Base-by-base conservation (phyloP, 2,888 invertebrate species). In the Dioctria rufipes region DNA sequence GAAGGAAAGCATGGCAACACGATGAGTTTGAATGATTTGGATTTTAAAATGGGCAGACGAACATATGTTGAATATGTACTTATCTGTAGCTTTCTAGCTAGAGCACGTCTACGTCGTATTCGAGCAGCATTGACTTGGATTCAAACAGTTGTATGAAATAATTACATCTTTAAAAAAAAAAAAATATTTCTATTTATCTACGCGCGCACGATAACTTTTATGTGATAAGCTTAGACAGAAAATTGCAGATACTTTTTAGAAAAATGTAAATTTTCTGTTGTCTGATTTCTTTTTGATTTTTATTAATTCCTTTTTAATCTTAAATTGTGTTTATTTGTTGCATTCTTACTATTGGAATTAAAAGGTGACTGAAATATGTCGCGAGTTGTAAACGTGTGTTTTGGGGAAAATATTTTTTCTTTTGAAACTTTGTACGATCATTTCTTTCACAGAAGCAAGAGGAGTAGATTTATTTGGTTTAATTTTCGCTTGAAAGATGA, bases 1-100 rank as follows among this genome's bases (percentile, higher is more conserved):
- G 93, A 94, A 86, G 91, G 92, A 71, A 89, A 90, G 85, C 89
- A 13, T 40, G 65, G 51, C 40, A 51, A 25, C 49, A 78, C 73
- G 54, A 75, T 65, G 63, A 81, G 66, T 42, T 37, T 51, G n/a
- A 83, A 82, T 54, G 82, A 82, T n/a, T 63, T 83, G 42, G 81
- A 83, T 39, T 85, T 84, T 79, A 85, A 83, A 46, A 83, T 81
- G 61, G 92, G 92, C 49, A 89, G 92, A n/a, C 90, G 93, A 81
- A 93, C 93, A 81, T 92, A 92, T 87, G 92, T 93, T 0, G 94
- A 94, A 86, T 94, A 94, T 88, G 90, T 93, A 84, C 89, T 94
- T 54, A 94, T 94, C 83, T 92, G 93, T 13, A 93, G 92, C 85
- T 94, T 95, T 84, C 88, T 95, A 63, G 89, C 92, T 11, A 90